phyloP scores from a whole-genome alignment of 2,113 vertebrate genomes.

The Phyllostomus hastatus region DNA sequence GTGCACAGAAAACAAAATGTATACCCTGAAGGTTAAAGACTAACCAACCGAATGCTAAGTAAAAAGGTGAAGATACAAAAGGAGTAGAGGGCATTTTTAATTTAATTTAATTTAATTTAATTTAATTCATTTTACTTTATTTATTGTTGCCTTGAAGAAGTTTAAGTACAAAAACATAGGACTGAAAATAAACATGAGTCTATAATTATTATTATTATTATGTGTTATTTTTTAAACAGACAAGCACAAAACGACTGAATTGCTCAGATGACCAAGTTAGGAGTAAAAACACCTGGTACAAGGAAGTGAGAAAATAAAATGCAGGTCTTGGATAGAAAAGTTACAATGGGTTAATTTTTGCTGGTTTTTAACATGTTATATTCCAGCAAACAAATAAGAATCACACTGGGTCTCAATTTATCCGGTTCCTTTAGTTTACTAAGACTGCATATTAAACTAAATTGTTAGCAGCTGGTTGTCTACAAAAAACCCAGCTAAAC shows the following conservation, averaged over 20 bases:
- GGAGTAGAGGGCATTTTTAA: not conserved
- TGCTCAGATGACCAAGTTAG: not conserved
- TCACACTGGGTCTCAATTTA: not conserved
- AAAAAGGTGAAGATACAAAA: not conserved
- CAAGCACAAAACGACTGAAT: not conserved
- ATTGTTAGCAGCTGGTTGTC: constrained; percentile 59
- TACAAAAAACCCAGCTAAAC: constrained; percentile 44
- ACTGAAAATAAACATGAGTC: not conserved
- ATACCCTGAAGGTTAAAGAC: not conserved
- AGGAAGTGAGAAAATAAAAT: constrained; percentile 8
- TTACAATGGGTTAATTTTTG: not conserved
- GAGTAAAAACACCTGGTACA: not conserved
- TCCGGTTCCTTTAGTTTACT: constrained; percentile 48
- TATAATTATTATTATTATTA: not conserved
- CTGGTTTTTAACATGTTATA: not conserved
- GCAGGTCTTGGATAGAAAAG: not conserved
- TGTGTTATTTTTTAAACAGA: not conserved
- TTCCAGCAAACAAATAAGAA: constrained; percentile 6
- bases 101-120: not conserved
- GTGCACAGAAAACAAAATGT: not conserved
- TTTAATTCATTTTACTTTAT: not conserved
- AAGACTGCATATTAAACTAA: constrained; percentile 59
- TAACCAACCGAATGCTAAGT: not conserved
- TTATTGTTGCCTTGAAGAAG: not conserved
- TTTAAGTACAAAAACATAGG: not conserved